Conservation (phyloP, 2,888 invertebrate genomes). For the Prosopocoilus inquinatus region DNA sequence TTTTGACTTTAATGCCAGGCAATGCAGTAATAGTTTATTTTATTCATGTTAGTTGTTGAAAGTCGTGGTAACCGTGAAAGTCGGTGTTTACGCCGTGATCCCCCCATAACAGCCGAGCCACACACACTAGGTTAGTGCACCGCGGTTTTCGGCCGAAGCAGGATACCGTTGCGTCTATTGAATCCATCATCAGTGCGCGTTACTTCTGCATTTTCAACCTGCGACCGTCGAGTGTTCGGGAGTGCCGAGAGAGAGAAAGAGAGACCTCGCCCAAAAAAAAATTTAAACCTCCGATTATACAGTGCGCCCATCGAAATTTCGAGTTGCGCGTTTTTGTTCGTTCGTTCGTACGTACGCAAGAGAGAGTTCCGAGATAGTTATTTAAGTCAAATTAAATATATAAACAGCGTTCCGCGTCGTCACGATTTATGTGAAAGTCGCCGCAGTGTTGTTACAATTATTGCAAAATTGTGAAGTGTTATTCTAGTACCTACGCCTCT, state of each 20-base stretch:
- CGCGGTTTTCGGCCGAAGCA: slow-evolving; percentile 27
- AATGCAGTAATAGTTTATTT: too few relatives aligned
- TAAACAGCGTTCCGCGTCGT: slow-evolving; percentile 24
- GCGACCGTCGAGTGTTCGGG: background rate
- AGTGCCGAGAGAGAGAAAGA: too few relatives aligned
- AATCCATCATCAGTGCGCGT: background rate
- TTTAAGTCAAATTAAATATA: too few relatives aligned
- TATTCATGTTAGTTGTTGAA: slow-evolving; percentile 7
- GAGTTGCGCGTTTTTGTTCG: background rate
- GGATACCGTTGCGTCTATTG: slow-evolving; percentile 11
- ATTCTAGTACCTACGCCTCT: background rate
- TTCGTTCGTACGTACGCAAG: slow-evolving; percentile 4
- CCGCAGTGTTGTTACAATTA: slow-evolving; percentile 20
- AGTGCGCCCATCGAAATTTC: background rate
- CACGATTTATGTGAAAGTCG: slow-evolving; percentile 28
- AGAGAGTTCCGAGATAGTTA: slow-evolving; percentile 5
- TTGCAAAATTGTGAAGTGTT: background rate
- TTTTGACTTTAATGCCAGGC: too few relatives aligned
- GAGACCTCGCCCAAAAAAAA: background rate
- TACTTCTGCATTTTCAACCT: background rate
- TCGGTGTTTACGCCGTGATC: slow-evolving; percentile 31
- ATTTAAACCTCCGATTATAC: too few relatives aligned
- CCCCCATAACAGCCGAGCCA: slow-evolving; percentile 27
- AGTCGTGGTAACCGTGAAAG: slow-evolving; percentile 34
- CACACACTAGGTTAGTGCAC: slow-evolving; percentile 46